Evolutionary conservation across 2,888 invertebrate species (phyloP).

Genomic region (Rotaria sp.): DNA sequence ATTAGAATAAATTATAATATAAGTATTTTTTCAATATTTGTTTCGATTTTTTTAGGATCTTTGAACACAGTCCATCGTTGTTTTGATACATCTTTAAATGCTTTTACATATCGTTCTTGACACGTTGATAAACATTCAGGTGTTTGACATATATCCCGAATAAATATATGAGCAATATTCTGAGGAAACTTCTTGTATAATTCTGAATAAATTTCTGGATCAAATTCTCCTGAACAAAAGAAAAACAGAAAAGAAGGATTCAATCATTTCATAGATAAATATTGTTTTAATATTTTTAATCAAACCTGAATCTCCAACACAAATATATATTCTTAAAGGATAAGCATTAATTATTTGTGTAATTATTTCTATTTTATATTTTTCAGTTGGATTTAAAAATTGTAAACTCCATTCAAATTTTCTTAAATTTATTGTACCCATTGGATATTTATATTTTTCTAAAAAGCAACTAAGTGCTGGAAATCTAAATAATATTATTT

Average conservation of each 20-base stretch:
- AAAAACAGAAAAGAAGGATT: too few relatives aligned
- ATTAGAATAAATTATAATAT: too few relatives aligned
- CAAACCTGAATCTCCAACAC: constrained; percentile 21
- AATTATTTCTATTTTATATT: constrained; percentile 12
- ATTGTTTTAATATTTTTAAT: too few relatives aligned
- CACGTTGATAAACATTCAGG: not conserved
- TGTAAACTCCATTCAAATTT: not conserved
- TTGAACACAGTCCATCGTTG: not conserved
- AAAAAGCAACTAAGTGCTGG: not conserved
- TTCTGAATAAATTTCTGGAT: not conserved
- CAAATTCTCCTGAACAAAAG: not conserved
- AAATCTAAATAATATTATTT: not conserved
- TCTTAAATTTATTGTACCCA: not conserved
- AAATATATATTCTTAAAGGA: not conserved
- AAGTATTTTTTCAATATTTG: not conserved
- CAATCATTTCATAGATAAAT: too few relatives aligned
- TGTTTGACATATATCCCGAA: not conserved
- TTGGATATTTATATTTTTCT: not conserved
- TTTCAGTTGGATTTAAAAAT: not conserved
- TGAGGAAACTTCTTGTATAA: not conserved
- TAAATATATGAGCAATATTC: constrained; percentile 10
- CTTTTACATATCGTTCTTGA: not conserved
- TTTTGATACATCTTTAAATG: not conserved
- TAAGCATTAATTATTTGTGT: not conserved
- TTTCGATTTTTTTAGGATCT: not conserved